Evolutionary conservation across 2,888 invertebrate genomes (phyloP), one percentile per base, ranked within the genome.

Genomic region (Tenthredo amoena): DNA sequence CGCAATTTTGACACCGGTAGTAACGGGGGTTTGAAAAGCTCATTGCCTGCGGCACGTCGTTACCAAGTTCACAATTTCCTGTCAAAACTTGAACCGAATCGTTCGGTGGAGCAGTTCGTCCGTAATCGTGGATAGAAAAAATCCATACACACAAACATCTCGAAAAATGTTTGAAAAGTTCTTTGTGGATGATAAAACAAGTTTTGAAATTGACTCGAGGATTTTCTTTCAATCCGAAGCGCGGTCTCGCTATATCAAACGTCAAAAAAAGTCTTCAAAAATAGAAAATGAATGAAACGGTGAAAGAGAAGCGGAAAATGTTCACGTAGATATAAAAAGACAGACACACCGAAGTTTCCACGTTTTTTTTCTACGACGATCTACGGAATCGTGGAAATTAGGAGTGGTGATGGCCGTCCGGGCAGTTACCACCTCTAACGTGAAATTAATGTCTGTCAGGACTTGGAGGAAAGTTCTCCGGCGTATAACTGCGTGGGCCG

Each of bases 371-470:
- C 40, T 6, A 21, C 10, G 62, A 7, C 58, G 62, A 81, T 81
- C 81, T 81, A 34, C 62, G 81, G 9, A 81, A 81, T 81, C 71
- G 83, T 68, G 65, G 68, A 50, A 62, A 83, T 83, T 83, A 83
- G 83, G 65, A 31, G 68, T 34, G 34, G 83, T 50, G 83, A 83
- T 83, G 83, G 18, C 37, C n/a, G 62, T 81, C 26, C 81, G 58
- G 62, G 81, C 50, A 62, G 81, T 81, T 81, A 40, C 74, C 74
- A 74, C 62, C 9, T 62, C 81, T 58, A 81, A 81, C 81, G 81
- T 37, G 81, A 81, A 81, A 81, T 62, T 81, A 81, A 81, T 81
- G 81, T 81, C 58, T 50, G 62, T 21, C 31, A 34, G 77, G 40
- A 74, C 18, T 74, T 4, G 77, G 31, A 77, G 26, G 26, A 50